Evolutionary conservation across 2,113 vertebrate genomes (phyloP).

Genomic region (Puffinus mauretanicus): DNA sequence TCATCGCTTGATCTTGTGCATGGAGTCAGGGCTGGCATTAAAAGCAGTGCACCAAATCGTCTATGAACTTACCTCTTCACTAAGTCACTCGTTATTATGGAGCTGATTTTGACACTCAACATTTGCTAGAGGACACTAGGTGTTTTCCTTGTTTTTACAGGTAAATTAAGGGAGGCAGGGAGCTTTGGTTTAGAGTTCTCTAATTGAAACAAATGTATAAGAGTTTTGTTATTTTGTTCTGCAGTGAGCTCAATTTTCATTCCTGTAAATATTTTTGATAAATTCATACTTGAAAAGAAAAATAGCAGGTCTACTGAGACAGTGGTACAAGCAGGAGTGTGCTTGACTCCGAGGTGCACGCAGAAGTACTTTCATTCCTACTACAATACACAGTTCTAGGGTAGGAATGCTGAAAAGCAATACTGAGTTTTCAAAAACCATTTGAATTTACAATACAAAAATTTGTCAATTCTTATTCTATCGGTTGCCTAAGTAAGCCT

Average conservation of each 20-base stretch:
- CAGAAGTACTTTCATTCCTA: not conserved
- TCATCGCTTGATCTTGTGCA: not conserved
- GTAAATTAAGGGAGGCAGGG: fast-evolving
- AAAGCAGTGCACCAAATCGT: not conserved
- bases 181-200: not conserved
- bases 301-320: not conserved
- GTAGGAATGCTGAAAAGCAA: slow-evolving; percentile 8
- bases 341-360: not conserved
- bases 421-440: not conserved
- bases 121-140: not conserved
- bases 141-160: not conserved
- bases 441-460: not conserved
- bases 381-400: not conserved
- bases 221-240: not conserved
- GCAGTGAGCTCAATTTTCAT: not conserved
- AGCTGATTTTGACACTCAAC: not conserved
- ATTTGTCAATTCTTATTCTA: not conserved
- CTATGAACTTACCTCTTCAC: not conserved
- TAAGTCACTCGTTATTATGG: not conserved
- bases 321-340: not conserved
- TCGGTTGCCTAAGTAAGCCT: not conserved
- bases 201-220: not conserved
- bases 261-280: not conserved
- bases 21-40: not conserved
- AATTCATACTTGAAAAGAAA: not conserved